Evolutionary conservation across 2,797 vertebrate species (phyloP).

Genomic region (Enteromius treurensis): DNA sequence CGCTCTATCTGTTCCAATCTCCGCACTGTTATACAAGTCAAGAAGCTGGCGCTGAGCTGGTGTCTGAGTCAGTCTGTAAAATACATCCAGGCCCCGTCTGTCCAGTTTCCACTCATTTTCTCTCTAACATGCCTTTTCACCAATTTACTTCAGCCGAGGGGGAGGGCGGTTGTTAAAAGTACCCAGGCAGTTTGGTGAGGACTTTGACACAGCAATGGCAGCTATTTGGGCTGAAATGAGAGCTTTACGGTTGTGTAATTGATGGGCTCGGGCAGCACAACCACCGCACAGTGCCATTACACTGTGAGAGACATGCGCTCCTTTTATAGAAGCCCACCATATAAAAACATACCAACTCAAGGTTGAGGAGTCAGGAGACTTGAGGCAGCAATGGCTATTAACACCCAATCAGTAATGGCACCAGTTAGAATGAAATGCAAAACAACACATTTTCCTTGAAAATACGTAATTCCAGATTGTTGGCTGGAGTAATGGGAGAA

Average conservation of each 20-base stretch:
- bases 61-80: constrained; percentile 60
- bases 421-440: constrained; percentile 71
- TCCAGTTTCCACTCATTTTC: constrained; percentile 62
- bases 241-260: constrained; percentile 55
- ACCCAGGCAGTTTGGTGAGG: constrained; percentile 39
- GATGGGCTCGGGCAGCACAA: constrained; percentile 35
- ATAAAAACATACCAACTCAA: constrained; percentile 68
- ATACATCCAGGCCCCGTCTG: constrained; percentile 60
- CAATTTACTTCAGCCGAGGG: constrained; percentile 18
- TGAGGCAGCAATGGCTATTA: constrained; percentile 74
- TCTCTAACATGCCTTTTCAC: constrained; percentile 44
- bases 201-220: constrained; percentile 47
- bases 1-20: constrained; percentile 50
- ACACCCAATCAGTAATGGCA: constrained; percentile 76
- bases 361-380: constrained; percentile 79
- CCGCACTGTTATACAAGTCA: constrained; percentile 57
- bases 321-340: constrained; percentile 66
- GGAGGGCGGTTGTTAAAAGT: constrained; percentile 47
- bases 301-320: constrained; percentile 32
- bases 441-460: constrained; percentile 41
- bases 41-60: constrained; percentile 50
- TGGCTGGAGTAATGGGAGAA: background rate
- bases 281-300: constrained; percentile 55
- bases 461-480: background rate
- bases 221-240: constrained; percentile 48